phyloP scores from a whole-genome alignment of 2,113 vertebrate species.

The pig (Sus scrofa) region DNA sequence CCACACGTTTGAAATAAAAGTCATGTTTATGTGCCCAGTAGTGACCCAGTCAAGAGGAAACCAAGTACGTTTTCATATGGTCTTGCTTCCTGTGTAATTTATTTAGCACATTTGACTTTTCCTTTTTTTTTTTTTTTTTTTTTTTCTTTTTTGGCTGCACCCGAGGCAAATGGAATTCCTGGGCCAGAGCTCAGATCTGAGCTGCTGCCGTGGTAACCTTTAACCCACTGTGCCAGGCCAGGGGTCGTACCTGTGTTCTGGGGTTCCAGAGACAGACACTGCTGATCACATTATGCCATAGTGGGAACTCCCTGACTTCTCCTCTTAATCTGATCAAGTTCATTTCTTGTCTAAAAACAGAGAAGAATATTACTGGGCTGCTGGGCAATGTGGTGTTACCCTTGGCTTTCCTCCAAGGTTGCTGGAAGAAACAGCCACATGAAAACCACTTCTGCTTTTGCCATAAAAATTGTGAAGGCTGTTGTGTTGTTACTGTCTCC shows the following conservation, averaged over 20 bases:
- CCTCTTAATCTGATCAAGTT: neutral
- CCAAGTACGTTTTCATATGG: neutral
- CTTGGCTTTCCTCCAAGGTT: neutral
- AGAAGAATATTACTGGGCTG: neutral
- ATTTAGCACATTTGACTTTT: conserved; percentile 18
- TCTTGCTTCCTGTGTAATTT: neutral
- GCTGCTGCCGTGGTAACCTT: no score
- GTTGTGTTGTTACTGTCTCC: neutral
- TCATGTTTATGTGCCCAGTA: neutral
- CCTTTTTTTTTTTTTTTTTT: no score
- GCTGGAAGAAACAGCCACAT: neutral
- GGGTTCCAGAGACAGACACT: no score
- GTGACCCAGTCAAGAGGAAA: conserved; percentile 44
- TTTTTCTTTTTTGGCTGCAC: no score
- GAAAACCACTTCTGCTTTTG: neutral
- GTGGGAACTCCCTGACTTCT: neutral
- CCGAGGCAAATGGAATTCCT: no score
- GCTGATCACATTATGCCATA: no score
- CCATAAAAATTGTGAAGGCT: neutral
- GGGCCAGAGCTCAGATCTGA: no score
- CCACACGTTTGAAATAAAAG: neutral
- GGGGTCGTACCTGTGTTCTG: no score
- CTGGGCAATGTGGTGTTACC: neutral
- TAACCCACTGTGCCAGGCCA: no score
- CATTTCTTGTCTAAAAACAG: conserved; percentile 50